Base-by-base conservation (phyloP, 2,113 vertebrate species). In the Hassar affinis region DNA sequence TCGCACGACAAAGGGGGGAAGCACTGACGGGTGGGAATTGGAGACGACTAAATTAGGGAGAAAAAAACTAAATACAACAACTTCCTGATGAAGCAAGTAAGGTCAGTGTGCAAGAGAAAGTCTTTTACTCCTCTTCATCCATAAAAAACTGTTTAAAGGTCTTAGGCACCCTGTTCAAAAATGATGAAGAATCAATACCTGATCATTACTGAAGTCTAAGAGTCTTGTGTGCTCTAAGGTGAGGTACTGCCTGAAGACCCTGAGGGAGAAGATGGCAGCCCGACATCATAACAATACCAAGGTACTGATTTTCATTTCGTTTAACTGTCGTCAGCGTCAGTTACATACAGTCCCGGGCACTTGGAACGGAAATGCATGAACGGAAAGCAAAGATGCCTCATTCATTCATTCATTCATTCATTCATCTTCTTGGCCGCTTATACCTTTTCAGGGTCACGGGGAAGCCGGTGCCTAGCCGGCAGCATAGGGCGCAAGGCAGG, bases 211-310 rank as follows among this genome's bases (percentile, higher is more conserved):
- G 64, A 38, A 18, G 15, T 68, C 33, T 71, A 10, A n/a, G 22
- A 49, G 12, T 69, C 64, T 62, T 83, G 27, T 88, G 75, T 86
- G 35, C 35, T 82, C 10, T 56, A 11, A 95, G 93, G 94, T 94
- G 82, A 90, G 94, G 64, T 94, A 94, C 88, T 94, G 93, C 88
- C 89, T 95, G 89, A 94, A 94, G 89, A 90, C 90, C 38, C 89
- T 95, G 80, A 90, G 94, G 47, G 89, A 94, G 86, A 94, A 94
- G 91, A 95, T 95, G 94, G 94, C 92, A 8, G 90, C 93, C 79
- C 91, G 94, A 80, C 90, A 94, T 80, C 92, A 91, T 78, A 84
- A 88, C 86, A 91, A 89, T 80, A 90, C 89, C 78, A 90, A 90
- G 90, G 93, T 93, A 89, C 27, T 12, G 5, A 12, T 45, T 64